A percentile compares a stretch with the other conserved stretches of the same genome.
Evolutionary conservation across 35 echinoderm and acorn worm genomes (phyloP).

Genomic region (Chiridota heheva): DNA sequence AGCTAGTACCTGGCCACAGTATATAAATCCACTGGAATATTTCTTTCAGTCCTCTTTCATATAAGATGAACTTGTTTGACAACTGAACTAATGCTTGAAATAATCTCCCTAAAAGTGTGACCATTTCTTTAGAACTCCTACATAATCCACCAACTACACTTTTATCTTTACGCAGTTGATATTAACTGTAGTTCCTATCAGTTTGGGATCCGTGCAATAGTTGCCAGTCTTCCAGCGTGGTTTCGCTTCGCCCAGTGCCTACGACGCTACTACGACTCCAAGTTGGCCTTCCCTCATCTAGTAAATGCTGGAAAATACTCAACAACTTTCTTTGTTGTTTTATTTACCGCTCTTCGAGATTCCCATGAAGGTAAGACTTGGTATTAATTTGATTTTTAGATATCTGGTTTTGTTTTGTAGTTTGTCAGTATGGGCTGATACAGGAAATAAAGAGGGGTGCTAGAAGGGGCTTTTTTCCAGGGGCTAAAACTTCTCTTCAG

Average conservation of each 20-base stretch:
- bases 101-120: too few species aligned
- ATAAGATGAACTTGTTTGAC: too few species aligned
- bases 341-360: constrained; percentile 65
- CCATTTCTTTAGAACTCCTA: too few species aligned
- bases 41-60: too few species aligned
- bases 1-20: too few species aligned
- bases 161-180: too few species aligned
- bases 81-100: too few species aligned
- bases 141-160: too few species aligned
- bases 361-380: constrained; percentile 21
- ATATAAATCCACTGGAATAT: too few species aligned
- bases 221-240: constrained; percentile 95
- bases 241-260: constrained; percentile 97
- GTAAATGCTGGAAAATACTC: constrained; percentile 99
- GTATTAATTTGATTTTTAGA: neutral
- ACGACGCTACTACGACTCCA: constrained; percentile 80
- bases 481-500: too few species aligned
- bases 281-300: constrained; percentile 83
- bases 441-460: too few species aligned
- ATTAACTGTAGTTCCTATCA: constrained; percentile 69
- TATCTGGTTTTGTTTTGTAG: neutral
- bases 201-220: constrained; percentile 70
- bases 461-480: too few species aligned
- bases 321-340: constrained; percentile 92
- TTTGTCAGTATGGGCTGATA: neutral